Percentiles rank a stretch among this genome's conserved stretches.
Evolutionary conservation across 2,888 invertebrate species (phyloP).

Genomic region (Nasonovia ribisnigri): DNA sequence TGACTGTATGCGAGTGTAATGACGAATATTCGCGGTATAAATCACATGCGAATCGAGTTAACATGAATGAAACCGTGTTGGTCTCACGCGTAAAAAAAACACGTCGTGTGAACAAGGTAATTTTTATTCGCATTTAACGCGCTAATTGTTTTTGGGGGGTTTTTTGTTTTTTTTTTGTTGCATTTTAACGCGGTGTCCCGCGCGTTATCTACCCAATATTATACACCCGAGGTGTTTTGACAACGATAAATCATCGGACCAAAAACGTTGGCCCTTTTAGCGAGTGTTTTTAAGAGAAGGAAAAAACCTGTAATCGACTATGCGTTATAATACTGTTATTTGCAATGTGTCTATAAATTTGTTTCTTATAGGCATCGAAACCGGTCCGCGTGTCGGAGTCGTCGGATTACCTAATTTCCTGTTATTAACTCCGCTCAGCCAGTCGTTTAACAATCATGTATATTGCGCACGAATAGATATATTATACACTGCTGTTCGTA

Average conservation of each 20-base stretch:
- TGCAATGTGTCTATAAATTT: slow-evolving; percentile 36
- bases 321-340: slow-evolving; percentile 43
- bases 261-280: slow-evolving; percentile 32
- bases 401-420: slow-evolving; percentile 64
- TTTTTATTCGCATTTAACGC: neutral
- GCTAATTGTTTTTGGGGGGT: slow-evolving; percentile 11
- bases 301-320: slow-evolving; percentile 39
- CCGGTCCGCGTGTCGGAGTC: slow-evolving; percentile 58
- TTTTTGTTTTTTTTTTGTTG: neutral
- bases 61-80: slow-evolving; percentile 23
- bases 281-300: neutral
- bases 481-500: neutral
- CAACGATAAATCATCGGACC: slow-evolving; percentile 31
- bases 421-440: slow-evolving; percentile 57
- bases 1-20: slow-evolving; percentile 7
- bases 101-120: neutral
- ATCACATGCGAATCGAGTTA: neutral
- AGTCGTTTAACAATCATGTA: slow-evolving; percentile 61
- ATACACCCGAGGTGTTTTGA: neutral
- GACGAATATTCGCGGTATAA: neutral
- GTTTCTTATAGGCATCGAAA: slow-evolving; percentile 55
- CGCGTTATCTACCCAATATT: neutral
- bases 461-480: slow-evolving; percentile 36
- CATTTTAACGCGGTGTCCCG: neutral
- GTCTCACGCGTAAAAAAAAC: neutral